A percentile compares a stretch with the other conserved stretches of the same genome.
These are phyloP conservation scores for Acrobasis repandana DNA, from an alignment of 2,888 invertebrate genomes.

Conservation along the genomic window DNA sequence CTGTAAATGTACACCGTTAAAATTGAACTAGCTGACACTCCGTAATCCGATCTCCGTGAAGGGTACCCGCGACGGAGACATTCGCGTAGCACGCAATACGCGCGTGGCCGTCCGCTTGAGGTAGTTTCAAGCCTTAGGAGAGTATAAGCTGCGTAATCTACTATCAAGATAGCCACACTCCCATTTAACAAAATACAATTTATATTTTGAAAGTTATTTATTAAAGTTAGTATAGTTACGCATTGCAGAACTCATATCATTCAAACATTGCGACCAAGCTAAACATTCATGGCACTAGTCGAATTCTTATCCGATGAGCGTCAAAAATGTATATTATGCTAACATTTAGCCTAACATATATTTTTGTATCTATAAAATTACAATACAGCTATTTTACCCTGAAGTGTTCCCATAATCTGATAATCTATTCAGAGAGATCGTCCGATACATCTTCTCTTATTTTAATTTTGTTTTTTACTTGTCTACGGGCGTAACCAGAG, in stretches of 20 bases:
- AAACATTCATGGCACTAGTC: constrained; percentile 12
- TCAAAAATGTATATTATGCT: constrained; percentile 6
- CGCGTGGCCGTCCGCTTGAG: too few species aligned
- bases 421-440: constrained; percentile 59
- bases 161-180: too few species aligned
- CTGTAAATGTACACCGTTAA: too few species aligned
- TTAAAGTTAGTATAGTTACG: constrained; percentile 2
- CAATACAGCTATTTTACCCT: constrained; percentile 2
- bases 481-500: constrained; percentile 50
- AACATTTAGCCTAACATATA: background rate
- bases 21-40: too few species aligned
- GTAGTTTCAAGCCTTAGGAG: too few species aligned
- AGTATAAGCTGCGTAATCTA: too few species aligned
- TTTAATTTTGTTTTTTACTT: constrained; percentile 64
- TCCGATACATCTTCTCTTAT: constrained; percentile 67
- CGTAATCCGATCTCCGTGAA: too few species aligned
- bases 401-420: background rate
- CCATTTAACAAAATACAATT: too few species aligned
- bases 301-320: constrained; percentile 19
- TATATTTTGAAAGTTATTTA: background rate
- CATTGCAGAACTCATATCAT: background rate
- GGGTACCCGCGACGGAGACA: too few species aligned
- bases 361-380: constrained; percentile 5
- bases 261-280: constrained; percentile 1
- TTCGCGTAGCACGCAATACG: too few species aligned